Base-by-base conservation (phyloP, 2,888 invertebrate genomes). In the Aphodius granarius region DNA sequence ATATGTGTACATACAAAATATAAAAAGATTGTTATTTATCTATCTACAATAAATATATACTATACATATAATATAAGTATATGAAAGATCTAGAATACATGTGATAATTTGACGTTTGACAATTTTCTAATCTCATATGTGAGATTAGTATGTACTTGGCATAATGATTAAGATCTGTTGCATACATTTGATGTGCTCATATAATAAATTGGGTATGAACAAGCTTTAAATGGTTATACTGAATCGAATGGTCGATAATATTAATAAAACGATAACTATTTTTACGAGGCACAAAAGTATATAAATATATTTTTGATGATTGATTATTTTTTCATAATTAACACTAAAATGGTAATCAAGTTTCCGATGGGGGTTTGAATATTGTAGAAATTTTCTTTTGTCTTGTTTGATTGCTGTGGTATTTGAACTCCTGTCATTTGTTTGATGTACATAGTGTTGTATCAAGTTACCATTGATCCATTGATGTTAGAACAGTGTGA, bases 251-350 rank as follows among this genome's bases (percentile, higher is more conserved):
- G 65, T 68, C 77, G 75, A 77, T 78, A 78, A 79, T 78, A 75
- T 75, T 80, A 74, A 76, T 77, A 79, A 79, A 79, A 78, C 72
- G 78, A 80, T 79, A 77, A 83, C 82, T 84, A 84, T 84, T 84
- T 84, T 84, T 83, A 82, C 83, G 83, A 83, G 79, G 83, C 83
- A 84, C 83, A 82, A 83, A 84, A 83, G 84, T 84, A 84, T 83
- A 82, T 76, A 83, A 83, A 83, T 83, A 84, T 84, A 84, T 84
- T 84, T 85, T 85, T 85, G 82, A 83, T 82, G 82, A 81, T 78
- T 81, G 79, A 78, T 79, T 77, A 75, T 77, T 75, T 74, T 74
- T 72, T 74, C 76, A 76, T 74, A 74, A 73, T 74, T 74, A 76
- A 63, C 74, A 66, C 71, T 72, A 62, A 68, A 75, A 71, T n/a